phyloP scores from a whole-genome alignment of 2,888 invertebrate genomes.

The Chironomus riparius region DNA sequence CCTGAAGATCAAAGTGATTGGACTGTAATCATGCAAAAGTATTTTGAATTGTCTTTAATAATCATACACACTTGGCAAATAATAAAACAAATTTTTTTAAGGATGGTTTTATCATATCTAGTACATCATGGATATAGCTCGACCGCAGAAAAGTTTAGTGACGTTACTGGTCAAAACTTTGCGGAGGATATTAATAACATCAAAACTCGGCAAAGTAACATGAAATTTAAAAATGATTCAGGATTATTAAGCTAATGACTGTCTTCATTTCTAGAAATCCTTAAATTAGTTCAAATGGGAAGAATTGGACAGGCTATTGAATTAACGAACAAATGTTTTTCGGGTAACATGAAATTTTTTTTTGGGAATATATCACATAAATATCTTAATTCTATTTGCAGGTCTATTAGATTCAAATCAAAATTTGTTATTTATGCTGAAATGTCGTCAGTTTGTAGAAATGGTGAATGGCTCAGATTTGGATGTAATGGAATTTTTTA shows the following conservation, averaged over 20 bases:
- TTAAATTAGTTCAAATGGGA: slow-evolving; percentile 83
- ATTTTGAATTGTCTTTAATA: slow-evolving; percentile 29
- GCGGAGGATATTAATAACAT: slow-evolving; percentile 89
- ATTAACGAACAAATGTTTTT: slow-evolving; percentile 51
- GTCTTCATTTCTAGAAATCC: slow-evolving; percentile 61
- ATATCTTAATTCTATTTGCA: slow-evolving; percentile 56
- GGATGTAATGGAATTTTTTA: slow-evolving; percentile 45
- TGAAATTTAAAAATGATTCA: background rate
- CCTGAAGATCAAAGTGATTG: slow-evolving; percentile 82
- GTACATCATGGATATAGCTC: slow-evolving; percentile 97
- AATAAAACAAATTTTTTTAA: slow-evolving; percentile 43
- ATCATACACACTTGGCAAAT: too few relatives aligned
- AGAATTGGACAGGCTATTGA: slow-evolving; percentile 94
- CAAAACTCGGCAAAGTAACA: slow-evolving; percentile 86
- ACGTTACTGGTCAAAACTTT: slow-evolving; percentile 80
- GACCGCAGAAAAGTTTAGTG: slow-evolving; percentile 90
- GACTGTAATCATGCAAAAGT: slow-evolving; percentile 89
- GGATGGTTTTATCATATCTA: slow-evolving; percentile 94
- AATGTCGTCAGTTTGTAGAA: slow-evolving; percentile 97
- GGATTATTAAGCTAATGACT: background rate
- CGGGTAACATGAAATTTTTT: background rate
- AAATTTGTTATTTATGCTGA: slow-evolving; percentile 88
- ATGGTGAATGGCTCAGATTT: slow-evolving; percentile 91
- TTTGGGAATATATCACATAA: too few relatives aligned
- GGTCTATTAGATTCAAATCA: slow-evolving; percentile 84